These are phyloP conservation scores for Paracentrotus lividus DNA, from an alignment of 53 echinoderm and acorn worm species.

Conservation along the genomic window DNA sequence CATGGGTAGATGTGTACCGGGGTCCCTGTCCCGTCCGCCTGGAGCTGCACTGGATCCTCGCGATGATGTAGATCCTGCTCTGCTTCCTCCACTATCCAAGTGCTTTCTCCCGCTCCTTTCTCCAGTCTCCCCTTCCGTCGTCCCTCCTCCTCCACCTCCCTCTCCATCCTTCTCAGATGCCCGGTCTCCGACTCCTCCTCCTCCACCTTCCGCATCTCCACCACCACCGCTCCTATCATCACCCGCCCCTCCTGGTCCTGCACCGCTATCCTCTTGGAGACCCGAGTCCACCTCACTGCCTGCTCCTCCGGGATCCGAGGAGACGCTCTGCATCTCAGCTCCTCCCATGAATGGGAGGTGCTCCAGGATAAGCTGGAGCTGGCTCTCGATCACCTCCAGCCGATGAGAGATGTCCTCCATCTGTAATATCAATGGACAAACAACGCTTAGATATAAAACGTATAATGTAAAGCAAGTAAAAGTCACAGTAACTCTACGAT, in stretches of 20 bases:
- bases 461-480: too few relatives aligned
- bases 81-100: background rate
- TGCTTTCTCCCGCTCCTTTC: background rate
- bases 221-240: slow-evolving; percentile 26
- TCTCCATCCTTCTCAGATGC: too few relatives aligned
- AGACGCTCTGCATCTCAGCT: slow-evolving; percentile 67
- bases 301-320: slow-evolving; percentile 55
- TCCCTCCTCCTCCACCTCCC: slow-evolving; percentile 19
- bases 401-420: slow-evolving; percentile 83
- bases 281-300: slow-evolving; percentile 71
- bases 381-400: slow-evolving; percentile 76
- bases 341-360: slow-evolving; percentile 71
- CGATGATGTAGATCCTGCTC: slow-evolving; percentile 17
- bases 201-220: background rate
- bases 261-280: slow-evolving; percentile 65
- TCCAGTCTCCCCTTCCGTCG: background rate
- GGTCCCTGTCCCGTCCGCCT: background rate
- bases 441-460: too few relatives aligned
- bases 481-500: too few relatives aligned
- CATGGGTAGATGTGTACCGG: background rate
- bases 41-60: background rate
- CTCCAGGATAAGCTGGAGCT: slow-evolving; percentile 78
- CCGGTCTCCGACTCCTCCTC: background rate
- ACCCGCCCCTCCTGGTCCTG: slow-evolving; percentile 32
- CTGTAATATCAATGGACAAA: too few relatives aligned